Conservation (phyloP, 2,113 vertebrate species). For the Odobenus rosmarus region DNA sequence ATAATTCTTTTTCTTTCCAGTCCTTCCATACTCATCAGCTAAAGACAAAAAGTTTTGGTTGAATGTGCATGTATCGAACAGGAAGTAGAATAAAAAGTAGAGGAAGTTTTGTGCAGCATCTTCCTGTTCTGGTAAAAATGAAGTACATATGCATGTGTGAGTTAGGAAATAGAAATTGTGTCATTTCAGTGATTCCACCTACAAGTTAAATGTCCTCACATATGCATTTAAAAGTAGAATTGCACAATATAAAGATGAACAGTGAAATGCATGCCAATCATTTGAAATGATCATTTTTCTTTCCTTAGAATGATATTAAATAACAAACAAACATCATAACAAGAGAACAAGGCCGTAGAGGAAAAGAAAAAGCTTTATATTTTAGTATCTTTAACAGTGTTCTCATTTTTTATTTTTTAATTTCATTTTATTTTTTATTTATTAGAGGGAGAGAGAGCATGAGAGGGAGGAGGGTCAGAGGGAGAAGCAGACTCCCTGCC, state of each 20-base stretch:
- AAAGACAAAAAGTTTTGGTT: background rate
- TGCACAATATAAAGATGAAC: conserved; percentile 35
- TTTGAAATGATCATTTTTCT: conserved; percentile 45
- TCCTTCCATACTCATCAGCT: background rate
- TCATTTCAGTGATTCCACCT: conserved; percentile 27
- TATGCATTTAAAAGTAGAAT: conserved; percentile 66
- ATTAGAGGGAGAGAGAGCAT: too few species aligned
- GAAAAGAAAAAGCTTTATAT: background rate
- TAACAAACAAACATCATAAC: background rate
- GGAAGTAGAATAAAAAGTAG: background rate
- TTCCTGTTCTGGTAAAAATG: background rate
- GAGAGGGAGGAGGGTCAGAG: too few species aligned
- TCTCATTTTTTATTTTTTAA: background rate
- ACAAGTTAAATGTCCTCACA: conserved; percentile 35
- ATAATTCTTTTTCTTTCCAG: background rate
- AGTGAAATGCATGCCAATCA: conserved; percentile 29
- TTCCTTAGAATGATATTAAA: conserved; percentile 29
- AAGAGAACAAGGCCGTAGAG: background rate
- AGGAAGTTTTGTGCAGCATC: background rate
- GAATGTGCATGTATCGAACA: background rate
- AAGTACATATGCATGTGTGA: conserved; percentile 20
- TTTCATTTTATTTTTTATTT: too few species aligned
- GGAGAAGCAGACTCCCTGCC: too few species aligned
- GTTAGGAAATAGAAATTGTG: conserved; percentile 18
- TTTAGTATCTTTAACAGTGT: background rate